Conservation (phyloP, 30 jellyfish, hydroid and myxozoan genomes). For the Turritopsis rubra region DNA sequence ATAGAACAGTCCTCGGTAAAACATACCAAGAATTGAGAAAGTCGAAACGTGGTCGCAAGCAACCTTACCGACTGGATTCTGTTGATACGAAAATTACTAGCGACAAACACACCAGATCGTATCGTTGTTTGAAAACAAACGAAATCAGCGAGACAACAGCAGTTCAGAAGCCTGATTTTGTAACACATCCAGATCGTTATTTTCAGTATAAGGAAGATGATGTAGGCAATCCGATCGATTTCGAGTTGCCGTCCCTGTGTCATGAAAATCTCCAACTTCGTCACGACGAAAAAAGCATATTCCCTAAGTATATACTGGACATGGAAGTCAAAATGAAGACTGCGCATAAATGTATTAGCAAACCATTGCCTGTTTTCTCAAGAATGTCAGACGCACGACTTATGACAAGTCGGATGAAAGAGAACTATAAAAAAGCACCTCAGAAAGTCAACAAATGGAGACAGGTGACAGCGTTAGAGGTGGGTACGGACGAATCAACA, state of each 20-base stretch:
- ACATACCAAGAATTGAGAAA: conserved; percentile 52
- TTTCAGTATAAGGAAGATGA: conserved; percentile 36
- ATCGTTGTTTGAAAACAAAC: conserved; percentile 11
- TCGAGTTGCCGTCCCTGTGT: not conserved
- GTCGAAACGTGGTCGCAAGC: conserved; percentile 65
- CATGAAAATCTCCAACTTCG: conserved; percentile 49
- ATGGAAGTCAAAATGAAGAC: conserved; percentile 63
- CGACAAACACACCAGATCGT: conserved; percentile 9
- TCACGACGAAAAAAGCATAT: conserved; percentile 66
- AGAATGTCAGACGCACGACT: conserved; percentile 6
- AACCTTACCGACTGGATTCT: conserved; percentile 32
- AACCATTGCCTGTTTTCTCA: not conserved
- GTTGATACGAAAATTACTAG: not conserved
- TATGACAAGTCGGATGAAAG: not conserved
- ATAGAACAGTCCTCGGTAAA: conserved; percentile 59
- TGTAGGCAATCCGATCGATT: not conserved
- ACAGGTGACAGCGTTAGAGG: not conserved
- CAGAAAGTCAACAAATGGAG: not conserved
- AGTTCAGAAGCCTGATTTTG: conserved; percentile 71
- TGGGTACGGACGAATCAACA: not conserved
- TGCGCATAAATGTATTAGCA: conserved; percentile 23
- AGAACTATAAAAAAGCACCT: not conserved
- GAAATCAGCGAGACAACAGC: conserved; percentile 38
- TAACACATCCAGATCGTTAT: conserved; percentile 70
- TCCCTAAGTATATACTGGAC: conserved; percentile 73